Evolutionary conservation across 2,113 vertebrate genomes (phyloP).

Genomic region (Eurystomus gularis): DNA sequence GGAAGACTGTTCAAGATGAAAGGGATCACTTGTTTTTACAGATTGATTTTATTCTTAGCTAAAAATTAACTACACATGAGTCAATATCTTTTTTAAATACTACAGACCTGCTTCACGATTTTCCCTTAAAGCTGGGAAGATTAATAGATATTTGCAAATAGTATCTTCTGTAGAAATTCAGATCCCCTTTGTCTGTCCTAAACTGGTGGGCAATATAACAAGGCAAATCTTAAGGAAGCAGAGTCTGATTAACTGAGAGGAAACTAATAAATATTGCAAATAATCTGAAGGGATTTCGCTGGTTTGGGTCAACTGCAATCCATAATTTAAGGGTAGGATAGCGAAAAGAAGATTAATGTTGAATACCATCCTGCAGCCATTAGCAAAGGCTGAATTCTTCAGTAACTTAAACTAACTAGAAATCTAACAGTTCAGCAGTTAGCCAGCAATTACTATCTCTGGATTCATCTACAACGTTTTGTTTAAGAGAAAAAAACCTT

Average conservation of each 20-base stretch:
- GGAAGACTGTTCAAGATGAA: background rate
- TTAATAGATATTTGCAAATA: background rate
- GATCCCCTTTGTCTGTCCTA: background rate
- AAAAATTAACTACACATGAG: background rate
- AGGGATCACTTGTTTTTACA: background rate
- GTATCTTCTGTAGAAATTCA: background rate
- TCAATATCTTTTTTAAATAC: background rate
- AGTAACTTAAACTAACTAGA: background rate
- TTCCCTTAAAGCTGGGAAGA: background rate
- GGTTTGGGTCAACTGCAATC: background rate
- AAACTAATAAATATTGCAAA: background rate
- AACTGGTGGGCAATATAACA: background rate
- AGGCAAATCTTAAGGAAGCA: background rate
- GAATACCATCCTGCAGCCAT: background rate
- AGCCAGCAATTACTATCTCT: background rate
- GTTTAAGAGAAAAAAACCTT: background rate
- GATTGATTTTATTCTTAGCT: background rate
- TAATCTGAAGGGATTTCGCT: background rate
- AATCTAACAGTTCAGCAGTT: background rate
- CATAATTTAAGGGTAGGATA: background rate
- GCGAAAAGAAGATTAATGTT: background rate
- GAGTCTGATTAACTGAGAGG: background rate
- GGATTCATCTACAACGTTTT: background rate
- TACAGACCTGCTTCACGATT: background rate
- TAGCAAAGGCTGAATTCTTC: background rate